These are phyloP conservation scores for Xerus inauris DNA, from an alignment of 2,113 vertebrate species.

Conservation along the genomic window DNA sequence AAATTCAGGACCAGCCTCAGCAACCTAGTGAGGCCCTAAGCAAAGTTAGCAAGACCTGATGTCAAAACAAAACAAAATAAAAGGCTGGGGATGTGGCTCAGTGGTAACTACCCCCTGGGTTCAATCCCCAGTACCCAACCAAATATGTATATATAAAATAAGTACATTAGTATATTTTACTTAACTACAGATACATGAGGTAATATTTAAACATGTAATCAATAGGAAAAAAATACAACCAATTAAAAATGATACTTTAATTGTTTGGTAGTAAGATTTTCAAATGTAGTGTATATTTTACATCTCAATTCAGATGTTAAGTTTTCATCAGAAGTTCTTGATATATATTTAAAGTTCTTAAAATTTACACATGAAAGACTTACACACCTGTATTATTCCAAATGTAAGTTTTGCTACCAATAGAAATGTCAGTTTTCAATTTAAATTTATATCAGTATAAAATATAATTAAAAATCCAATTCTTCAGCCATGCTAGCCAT, in stretches of 20 bases:
- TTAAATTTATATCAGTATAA: not conserved
- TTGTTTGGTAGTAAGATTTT: not conserved
- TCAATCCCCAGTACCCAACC: not conserved
- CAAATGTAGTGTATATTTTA: not conserved
- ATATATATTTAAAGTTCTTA: not conserved
- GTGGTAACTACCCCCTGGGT: not conserved
- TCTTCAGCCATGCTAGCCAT: not conserved
- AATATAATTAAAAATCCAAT: not conserved
- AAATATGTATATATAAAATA: not conserved
- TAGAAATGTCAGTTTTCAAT: not conserved
- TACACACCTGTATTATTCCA: not conserved
- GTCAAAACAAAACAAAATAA: not conserved
- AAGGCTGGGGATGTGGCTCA: not conserved
- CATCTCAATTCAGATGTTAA: not conserved
- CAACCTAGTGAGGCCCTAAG: not conserved
- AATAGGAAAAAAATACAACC: not conserved
- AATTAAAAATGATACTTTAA: not conserved
- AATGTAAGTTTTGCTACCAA: not conserved
- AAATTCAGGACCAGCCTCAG: not conserved
- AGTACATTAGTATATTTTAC: not conserved
- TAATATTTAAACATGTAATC: not conserved
- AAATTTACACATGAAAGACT: not conserved
- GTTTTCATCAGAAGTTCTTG: not conserved
- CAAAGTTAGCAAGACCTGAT: not conserved
- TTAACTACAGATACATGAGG: not conserved